These are phyloP conservation scores for Idris sp. DNA, from an alignment of 1,140 invertebrate species.

Conservation along the genomic window DNA sequence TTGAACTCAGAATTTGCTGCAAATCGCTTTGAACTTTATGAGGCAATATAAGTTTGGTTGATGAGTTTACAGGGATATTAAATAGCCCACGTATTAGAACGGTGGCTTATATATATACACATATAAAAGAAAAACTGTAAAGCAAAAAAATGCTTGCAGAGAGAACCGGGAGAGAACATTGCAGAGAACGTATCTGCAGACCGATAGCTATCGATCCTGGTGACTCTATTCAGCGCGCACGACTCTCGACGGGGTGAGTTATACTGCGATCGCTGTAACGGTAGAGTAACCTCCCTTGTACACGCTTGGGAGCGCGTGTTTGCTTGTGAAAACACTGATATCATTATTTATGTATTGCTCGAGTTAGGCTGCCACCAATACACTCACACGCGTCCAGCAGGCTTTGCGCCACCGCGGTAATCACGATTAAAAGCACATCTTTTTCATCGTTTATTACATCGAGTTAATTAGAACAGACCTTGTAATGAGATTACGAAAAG, in stretches of 20 bases:
- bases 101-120: no score
- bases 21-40: constrained; percentile 51
- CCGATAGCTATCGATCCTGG: constrained; percentile 75
- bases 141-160: constrained; percentile 52
- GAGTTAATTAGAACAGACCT: constrained; percentile 53
- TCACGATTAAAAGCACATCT: constrained; percentile 54
- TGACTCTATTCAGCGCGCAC: constrained; percentile 74
- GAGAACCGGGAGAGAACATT: constrained; percentile 33
- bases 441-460: constrained; percentile 53
- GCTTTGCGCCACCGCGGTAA: constrained; percentile 30
- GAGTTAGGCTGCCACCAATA: constrained; percentile 54
- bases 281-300: constrained; percentile 72
- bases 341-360: constrained; percentile 76
- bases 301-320: constrained; percentile 69
- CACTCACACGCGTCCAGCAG: constrained; percentile 27
- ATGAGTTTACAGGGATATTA: constrained; percentile 57
- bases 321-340: constrained; percentile 76
- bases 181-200: constrained; percentile 64
- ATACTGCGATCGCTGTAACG: constrained; percentile 69
- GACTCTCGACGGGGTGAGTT: constrained; percentile 73
- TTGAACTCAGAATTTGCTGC: constrained; percentile 28
- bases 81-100: constrained; percentile 49
- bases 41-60: constrained; percentile 50
- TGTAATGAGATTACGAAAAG: constrained; percentile 52
- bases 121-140: no score